A percentile compares a stretch with the other conserved stretches of the same genome.
phyloP scores from a whole-genome alignment of 2,888 invertebrate genomes.

The Andrena minutula region DNA sequence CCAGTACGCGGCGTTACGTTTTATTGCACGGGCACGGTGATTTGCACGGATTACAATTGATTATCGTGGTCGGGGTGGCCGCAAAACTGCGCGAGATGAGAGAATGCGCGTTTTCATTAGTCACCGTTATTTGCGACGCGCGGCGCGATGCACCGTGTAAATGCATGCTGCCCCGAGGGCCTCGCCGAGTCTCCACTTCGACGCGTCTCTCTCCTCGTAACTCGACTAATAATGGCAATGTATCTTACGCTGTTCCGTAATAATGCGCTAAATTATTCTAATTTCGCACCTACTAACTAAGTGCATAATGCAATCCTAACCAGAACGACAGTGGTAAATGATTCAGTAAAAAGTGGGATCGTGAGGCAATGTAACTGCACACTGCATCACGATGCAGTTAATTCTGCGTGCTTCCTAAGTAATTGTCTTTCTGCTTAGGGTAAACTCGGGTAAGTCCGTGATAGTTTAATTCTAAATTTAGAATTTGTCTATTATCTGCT shows the following conservation, averaged over 20 bases:
- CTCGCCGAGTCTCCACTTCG: slow-evolving; percentile 33
- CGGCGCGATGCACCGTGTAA: slow-evolving; percentile 62
- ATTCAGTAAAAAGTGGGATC: slow-evolving; percentile 1
- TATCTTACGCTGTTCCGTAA: slow-evolving; percentile 38
- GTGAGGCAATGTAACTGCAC: too few relatives aligned
- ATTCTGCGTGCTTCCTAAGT: not conserved
- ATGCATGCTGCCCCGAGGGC: slow-evolving; percentile 60
- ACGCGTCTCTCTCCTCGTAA: slow-evolving; percentile 37
- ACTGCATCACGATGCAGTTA: too few relatives aligned
- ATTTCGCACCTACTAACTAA: slow-evolving; percentile 27
- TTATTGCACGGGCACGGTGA: slow-evolving; percentile 39
- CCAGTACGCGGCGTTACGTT: slow-evolving; percentile 10
- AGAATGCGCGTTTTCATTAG: slow-evolving; percentile 69
- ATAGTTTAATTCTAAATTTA: too few relatives aligned
- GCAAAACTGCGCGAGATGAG: slow-evolving; percentile 41
- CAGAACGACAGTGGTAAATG: slow-evolving; percentile 5
- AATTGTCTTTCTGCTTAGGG: not conserved
- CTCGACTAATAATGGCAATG: slow-evolving; percentile 55
- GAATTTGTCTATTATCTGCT: too few relatives aligned
- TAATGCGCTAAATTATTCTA: slow-evolving; percentile 47
- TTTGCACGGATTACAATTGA: slow-evolving; percentile 60
- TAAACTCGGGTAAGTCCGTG: too few relatives aligned
- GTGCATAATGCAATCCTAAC: slow-evolving; percentile 31
- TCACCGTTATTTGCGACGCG: slow-evolving; percentile 72
- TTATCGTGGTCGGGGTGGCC: slow-evolving; percentile 39